Base-by-base conservation (phyloP, 2,797 vertebrate species). In the Pangasius djambal region DNA sequence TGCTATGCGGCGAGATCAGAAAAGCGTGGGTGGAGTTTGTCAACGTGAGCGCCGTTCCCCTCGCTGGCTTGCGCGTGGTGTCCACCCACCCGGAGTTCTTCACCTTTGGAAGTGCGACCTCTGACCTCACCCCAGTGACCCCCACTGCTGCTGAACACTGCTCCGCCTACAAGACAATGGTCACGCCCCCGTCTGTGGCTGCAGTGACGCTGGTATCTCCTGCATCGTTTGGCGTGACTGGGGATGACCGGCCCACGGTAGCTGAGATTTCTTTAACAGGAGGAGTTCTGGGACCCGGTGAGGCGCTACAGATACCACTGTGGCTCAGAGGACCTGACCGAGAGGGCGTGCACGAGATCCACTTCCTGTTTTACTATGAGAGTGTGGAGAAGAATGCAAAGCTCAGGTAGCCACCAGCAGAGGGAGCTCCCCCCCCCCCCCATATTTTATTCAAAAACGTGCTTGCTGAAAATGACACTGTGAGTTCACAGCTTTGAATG, bases 341-440 rank as follows among this genome's bases (percentile, higher is more conserved):
- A 92, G 98, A 99, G 94, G 98, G 98, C 25, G 98, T 99, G 88
- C 98, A 99, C 90, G 98, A 99, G 95, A 99, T 99, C 94, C 98
- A 98, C 93, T 99, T 99, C 92, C 95, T 99, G 55, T 99, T 99
- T 95, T 99, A 99, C 92, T 99, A 99, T 0, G 97, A 99, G 94
- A 97, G 97, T 94, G 92, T 96, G 92, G 96, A 97, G 94, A 98
- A 96, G 92, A 96, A 96, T 59, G 96, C 95, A 89, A 97, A 97
- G 93, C 96, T 98, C 94, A 96, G 97, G 98, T 99, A 95, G 91
- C 94, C 79, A 37, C 37, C 22, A 4, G 65, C 25, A 25, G 52
- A 55, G 18, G 55, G n/a, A n/a, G n/a, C 34, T 37, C 37, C 37
- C 37, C 37, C 37, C 37, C 4, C 1, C 9, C 2, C 20, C 40